phyloP scores from a whole-genome alignment of 2,888 invertebrate genomes.

The Drosophila suboccidentalis region DNA sequence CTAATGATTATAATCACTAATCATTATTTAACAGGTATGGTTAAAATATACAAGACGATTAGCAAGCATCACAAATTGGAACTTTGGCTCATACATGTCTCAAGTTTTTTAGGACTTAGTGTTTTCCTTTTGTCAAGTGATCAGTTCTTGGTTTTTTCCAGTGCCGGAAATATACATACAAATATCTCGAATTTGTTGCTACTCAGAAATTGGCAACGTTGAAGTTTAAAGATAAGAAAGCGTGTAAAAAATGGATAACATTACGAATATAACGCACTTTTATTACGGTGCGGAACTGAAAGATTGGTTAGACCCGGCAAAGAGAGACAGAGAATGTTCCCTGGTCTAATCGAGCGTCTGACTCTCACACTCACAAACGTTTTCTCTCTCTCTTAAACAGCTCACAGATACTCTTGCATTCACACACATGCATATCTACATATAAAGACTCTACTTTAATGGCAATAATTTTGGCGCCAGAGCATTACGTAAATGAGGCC shows the following conservation, averaged over 20 bases:
- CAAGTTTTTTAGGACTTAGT: too few species aligned
- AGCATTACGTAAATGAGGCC: conserved; percentile 68
- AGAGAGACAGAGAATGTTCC: conserved; percentile 7
- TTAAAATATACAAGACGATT: too few species aligned
- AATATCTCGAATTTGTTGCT: conserved; percentile 13
- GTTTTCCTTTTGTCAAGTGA: neutral
- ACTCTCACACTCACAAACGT: neutral
- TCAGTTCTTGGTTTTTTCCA: neutral
- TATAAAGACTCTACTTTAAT: conserved; percentile 47
- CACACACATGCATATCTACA: conserved; percentile 30
- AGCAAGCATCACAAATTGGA: too few species aligned
- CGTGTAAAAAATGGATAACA: conserved; percentile 13
- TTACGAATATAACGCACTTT: conserved; percentile 1
- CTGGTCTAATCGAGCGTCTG: conserved; percentile 22
- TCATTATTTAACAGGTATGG: too few species aligned
- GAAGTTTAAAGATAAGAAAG: conserved; percentile 15
- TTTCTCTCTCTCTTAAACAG: neutral
- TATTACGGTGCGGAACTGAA: conserved; percentile 14
- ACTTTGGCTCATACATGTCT: too few species aligned
- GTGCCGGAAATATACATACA: neutral
- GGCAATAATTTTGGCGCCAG: conserved; percentile 73
- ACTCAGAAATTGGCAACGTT: neutral
- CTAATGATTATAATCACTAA: too few species aligned
- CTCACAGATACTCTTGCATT: conserved; percentile 2
- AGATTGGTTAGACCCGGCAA: conserved; percentile 4